Conservation (phyloP, 2,113 vertebrate genomes). For the Rhynchomys soricoides region DNA sequence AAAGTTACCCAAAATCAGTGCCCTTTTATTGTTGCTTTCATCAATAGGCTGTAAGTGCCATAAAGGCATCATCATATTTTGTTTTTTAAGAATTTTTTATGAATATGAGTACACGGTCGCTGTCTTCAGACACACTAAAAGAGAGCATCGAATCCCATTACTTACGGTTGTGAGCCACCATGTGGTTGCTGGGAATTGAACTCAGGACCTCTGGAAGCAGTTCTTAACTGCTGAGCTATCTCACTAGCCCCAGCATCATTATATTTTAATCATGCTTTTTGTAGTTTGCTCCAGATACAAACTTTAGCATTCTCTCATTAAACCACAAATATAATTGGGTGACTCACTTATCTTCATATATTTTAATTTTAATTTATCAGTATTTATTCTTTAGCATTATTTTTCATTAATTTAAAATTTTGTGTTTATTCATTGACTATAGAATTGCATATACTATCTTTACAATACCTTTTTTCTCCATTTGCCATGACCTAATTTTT, state of each 20-base stretch:
- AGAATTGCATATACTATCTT: background rate
- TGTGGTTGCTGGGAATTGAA: too few species aligned
- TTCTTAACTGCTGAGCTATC: too few species aligned
- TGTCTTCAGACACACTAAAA: too few species aligned
- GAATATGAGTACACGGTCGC: too few species aligned
- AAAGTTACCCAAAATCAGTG: background rate
- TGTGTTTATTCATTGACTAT: slow-evolving; percentile 1
- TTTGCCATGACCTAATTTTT: background rate
- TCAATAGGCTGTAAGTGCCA: background rate
- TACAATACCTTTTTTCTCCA: background rate
- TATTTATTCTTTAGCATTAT: background rate
- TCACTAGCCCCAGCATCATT: background rate
- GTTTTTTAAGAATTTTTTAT: too few species aligned
- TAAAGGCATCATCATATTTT: background rate
- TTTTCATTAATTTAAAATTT: background rate
- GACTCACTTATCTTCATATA: background rate
- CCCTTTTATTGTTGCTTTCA: background rate
- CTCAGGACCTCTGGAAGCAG: too few species aligned
- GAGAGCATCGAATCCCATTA: too few species aligned
- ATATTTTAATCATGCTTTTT: background rate
- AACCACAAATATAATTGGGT: slow-evolving; percentile 19
- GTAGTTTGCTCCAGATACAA: background rate
- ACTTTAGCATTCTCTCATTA: background rate
- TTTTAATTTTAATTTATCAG: background rate
- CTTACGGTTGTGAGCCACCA: too few species aligned